Evolutionary conservation across 2,797 vertebrate genomes (phyloP), one percentile per base, ranked within the genome.

Genomic region (Harpagifer antarcticus): DNA sequence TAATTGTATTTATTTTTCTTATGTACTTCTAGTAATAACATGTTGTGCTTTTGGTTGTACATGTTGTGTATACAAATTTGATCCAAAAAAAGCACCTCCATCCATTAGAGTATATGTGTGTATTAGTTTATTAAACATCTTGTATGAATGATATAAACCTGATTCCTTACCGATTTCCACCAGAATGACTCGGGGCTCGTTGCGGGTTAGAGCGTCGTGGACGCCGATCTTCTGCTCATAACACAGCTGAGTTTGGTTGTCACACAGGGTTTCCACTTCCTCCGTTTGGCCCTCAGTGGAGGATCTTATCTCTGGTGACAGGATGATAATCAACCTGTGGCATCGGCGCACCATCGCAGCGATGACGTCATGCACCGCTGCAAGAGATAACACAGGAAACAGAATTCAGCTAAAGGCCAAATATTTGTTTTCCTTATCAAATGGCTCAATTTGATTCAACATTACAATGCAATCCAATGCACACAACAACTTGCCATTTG

Each of bases 171-270:
- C 89, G 0, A 87, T 68, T 79, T 99, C 96, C 61, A 99, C 92
- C 60, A 99, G 93, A 75, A 99, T 94, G 4, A 98, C 93, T 87
- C 92, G 92, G 17, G 92, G 94, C 27, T 93, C 92, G 0, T 95
- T 94, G 47, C 89, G 91, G 10, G 95, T 91, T 60, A 99, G 91
- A 68, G 97, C 96, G 6, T 94, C 94, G n/a, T 97, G 87, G 56
- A 98, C 83, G 5, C 96, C 97, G 5, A 98, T 86, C 57, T 95
- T 94, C 79, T 96, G 96, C 90, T 98, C 97, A 7, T 95, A 96
- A 0, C 44, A 57, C 23, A 88, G 68, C 55, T 90, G 88, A 53
- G 20, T 65, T 4, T 44, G 72, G 16, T 76, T 65, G 0, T 52
- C 19, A 7, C 13, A 1, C 0, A 76, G 13, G 0, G 47, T 12